phyloP scores from a whole-genome alignment of 2,113 vertebrate species.

The Delphinapterus leucas region DNA sequence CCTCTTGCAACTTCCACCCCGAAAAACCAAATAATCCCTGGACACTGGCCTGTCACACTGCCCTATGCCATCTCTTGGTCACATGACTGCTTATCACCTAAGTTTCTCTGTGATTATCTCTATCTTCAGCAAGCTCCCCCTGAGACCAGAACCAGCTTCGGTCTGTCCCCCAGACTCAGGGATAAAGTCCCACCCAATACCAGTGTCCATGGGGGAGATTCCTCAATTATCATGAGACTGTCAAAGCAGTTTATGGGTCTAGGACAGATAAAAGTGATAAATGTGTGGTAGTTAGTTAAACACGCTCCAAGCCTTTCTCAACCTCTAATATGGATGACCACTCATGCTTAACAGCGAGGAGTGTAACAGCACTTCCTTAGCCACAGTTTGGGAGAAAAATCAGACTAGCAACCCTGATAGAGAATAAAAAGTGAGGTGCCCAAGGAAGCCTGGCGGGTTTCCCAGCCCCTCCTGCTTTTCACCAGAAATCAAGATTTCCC shows the following conservation, averaged over 20 bases:
- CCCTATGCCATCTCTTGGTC: background rate
- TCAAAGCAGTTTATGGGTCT: background rate
- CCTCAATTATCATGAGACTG: background rate
- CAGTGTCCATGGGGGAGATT: rapidly evolving
- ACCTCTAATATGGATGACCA: rapidly evolving
- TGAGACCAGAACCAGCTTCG: background rate
- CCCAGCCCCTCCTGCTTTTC: background rate
- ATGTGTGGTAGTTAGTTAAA: background rate
- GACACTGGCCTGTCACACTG: background rate
- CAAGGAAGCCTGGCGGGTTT: background rate
- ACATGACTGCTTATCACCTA: background rate
- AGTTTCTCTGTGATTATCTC: background rate
- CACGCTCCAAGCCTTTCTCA: background rate
- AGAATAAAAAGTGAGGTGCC: background rate
- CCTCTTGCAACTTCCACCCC: background rate
- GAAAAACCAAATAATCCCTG: background rate
- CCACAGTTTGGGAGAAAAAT: background rate
- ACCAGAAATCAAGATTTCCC: background rate
- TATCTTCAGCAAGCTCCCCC: background rate
- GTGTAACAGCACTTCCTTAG: background rate
- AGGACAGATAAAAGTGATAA: background rate
- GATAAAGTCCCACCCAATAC: background rate
- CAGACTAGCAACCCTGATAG: too few species aligned
- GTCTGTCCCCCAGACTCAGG: too few species aligned
- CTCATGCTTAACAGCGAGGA: background rate